Evolutionary conservation across 2,888 invertebrate genomes (phyloP).

Genomic region (Drosophila pegasa): DNA sequence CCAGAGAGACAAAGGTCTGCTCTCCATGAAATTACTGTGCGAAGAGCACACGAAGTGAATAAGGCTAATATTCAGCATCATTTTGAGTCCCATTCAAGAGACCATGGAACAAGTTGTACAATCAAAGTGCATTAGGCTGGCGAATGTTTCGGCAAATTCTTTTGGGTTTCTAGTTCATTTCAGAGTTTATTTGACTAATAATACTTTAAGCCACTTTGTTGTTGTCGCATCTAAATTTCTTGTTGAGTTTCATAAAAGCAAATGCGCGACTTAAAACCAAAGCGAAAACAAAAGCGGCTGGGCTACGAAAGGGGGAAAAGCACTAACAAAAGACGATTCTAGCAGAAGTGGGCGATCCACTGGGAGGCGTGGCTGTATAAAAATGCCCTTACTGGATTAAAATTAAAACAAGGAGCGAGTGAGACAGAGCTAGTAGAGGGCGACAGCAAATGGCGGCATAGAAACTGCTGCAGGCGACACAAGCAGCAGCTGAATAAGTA

Average conservation of each 20-base stretch:
- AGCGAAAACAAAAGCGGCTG: slow-evolving; percentile 25
- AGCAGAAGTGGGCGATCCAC: background rate
- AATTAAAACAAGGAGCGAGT: slow-evolving; percentile 56
- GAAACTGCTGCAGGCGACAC: slow-evolving; percentile 45
- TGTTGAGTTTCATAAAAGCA: slow-evolving; percentile 61
- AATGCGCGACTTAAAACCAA: slow-evolving; percentile 38
- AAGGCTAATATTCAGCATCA: too few relatives aligned
- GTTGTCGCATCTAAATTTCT: slow-evolving; percentile 27
- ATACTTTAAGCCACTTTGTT: slow-evolving; percentile 10
- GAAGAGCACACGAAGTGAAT: too few relatives aligned
- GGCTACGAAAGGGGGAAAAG: slow-evolving; percentile 10
- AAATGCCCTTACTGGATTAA: slow-evolving; percentile 66
- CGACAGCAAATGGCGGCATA: slow-evolving; percentile 27
- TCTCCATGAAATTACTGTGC: too few relatives aligned
- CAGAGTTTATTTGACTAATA: slow-evolving; percentile 9
- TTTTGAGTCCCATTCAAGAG: background rate
- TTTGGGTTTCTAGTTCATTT: slow-evolving; percentile 1
- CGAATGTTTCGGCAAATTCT: background rate
- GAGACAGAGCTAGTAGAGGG: slow-evolving; percentile 1
- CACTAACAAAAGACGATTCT: slow-evolving; percentile 57
- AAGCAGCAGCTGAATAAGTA: background rate
- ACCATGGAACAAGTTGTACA: background rate
- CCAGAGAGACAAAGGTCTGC: too few relatives aligned
- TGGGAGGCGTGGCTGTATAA: slow-evolving; percentile 20
- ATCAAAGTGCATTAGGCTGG: background rate